A percentile compares a stretch with the other conserved stretches of the same genome.
Conservation (phyloP, 2,888 invertebrate species). For the Hirudinaria manillensis region DNA sequence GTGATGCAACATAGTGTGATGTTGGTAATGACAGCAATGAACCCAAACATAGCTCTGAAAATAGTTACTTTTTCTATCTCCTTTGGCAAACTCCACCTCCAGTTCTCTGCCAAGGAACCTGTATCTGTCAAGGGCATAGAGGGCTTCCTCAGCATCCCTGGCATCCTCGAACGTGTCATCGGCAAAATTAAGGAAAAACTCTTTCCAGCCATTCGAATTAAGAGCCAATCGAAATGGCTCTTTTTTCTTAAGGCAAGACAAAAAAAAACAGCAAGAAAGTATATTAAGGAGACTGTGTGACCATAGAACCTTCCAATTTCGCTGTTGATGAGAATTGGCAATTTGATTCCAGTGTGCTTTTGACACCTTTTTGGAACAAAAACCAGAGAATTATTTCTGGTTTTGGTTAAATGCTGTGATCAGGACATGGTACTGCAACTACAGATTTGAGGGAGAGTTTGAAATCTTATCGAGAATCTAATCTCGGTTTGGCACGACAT, state of each 20-base stretch:
- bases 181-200: constrained; percentile 13
- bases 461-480: too few species aligned
- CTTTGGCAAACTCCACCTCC: constrained; percentile 58
- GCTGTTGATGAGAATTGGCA: too few species aligned
- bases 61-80: constrained; percentile 56
- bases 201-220: neutral
- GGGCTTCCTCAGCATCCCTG: constrained; percentile 58
- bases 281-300: neutral
- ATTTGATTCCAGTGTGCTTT: too few species aligned
- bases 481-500: too few species aligned
- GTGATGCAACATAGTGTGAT: neutral
- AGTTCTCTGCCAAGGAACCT: constrained; percentile 55
- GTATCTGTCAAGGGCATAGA: constrained; percentile 55
- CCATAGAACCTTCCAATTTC: too few species aligned
- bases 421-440: too few species aligned
- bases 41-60: neutral
- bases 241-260: neutral
- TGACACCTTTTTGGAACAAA: too few species aligned
- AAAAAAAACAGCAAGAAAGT: neutral
- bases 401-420: too few species aligned
- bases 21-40: neutral
- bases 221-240: neutral
- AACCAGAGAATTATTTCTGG: too few species aligned
- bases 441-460: too few species aligned
- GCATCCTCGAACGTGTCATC: constrained; percentile 55